A percentile compares a stretch with the other conserved stretches of the same genome.
Conservation (phyloP, 37 sponge, comb jelly and placozoan genomes). For the Crambe crambe region DNA sequence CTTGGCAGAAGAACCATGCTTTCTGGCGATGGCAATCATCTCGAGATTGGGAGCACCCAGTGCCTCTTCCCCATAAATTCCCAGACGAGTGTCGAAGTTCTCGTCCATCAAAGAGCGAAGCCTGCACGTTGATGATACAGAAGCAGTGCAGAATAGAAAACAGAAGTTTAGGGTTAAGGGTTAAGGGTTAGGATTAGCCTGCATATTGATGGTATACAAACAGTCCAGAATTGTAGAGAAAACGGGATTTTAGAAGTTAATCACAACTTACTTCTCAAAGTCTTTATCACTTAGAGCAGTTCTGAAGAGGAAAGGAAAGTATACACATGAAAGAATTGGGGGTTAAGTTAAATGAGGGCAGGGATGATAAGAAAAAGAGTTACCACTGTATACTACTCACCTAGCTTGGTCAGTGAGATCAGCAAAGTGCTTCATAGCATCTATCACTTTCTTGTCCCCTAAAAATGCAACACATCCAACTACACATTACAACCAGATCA, state of each 20-base stretch:
- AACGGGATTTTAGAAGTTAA: not conserved
- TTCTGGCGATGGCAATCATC: conserved; percentile 76
- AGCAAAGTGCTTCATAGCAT: conserved; percentile 84
- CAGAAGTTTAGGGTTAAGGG: not conserved
- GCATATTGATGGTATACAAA: not conserved
- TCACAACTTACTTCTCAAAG: conserved; percentile 28
- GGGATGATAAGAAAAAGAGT: not conserved
- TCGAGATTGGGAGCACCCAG: conserved; percentile 74
- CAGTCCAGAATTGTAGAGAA: too few species aligned
- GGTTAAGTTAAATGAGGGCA: not conserved
- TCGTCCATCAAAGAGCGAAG: conserved; percentile 70
- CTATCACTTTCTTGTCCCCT: conserved; percentile 71
- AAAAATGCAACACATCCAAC: not conserved
- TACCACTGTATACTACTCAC: conserved; percentile 10
- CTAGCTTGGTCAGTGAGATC: conserved; percentile 61
- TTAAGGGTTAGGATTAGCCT: not conserved
- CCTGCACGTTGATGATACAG: conserved; percentile 17
- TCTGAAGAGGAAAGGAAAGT: conserved; percentile 20
- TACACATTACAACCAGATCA: not conserved
- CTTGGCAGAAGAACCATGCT: conserved; percentile 87
- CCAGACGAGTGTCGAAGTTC: conserved; percentile 72
- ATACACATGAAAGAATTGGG: not conserved
- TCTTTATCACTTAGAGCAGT: conserved; percentile 64
- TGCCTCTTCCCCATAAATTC: conserved; percentile 69
- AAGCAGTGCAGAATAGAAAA: not conserved